Base-by-base conservation (phyloP, 1,140 invertebrate genomes). In the Macrobrachium nipponense region DNA sequence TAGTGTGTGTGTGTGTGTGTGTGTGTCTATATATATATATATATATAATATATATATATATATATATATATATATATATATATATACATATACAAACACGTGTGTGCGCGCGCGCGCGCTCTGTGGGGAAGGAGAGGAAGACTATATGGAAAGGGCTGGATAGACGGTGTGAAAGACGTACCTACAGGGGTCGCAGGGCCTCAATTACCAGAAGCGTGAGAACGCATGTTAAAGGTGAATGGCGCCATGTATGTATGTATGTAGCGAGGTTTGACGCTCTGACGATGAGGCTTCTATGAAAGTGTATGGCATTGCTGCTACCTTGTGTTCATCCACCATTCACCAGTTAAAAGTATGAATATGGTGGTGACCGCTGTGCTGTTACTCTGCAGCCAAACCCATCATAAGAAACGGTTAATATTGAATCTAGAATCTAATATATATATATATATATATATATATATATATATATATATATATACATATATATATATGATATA, bases 1-100 rank as follows among this genome's bases (percentile, higher is more conserved):
- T 77, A n/a, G 51, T 77, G 68, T 77, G 14, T 77, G 27, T 77
- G 36, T 77, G 51, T 58, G 14, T 77, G 11, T 23, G 5, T 78
- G 75, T 78, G 3, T 78, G 51, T 58, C 5, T 78, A 58, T 23
- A n/a, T 23, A 2, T 7, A 58, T 23, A 5, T 12, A 12, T 78
- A n/a, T n/a, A n/a, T n/a, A n/a, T n/a, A n/a, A n/a, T n/a, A n/a
- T n/a, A n/a, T n/a, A n/a, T n/a, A n/a, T n/a, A n/a, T n/a, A n/a
- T n/a, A n/a, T n/a, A n/a, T n/a, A n/a, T n/a, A n/a, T n/a, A n/a
- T n/a, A n/a, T n/a, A n/a, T n/a, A n/a, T n/a, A n/a, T n/a, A n/a
- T n/a, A n/a, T n/a, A n/a, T n/a, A n/a, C n/a, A n/a, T n/a, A n/a
- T n/a, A n/a, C n/a, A n/a, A n/a, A n/a, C n/a, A n/a, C n/a, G n/a